Percentiles rank a stretch among this genome's conserved stretches.
phyloP scores from a whole-genome alignment of 2,888 invertebrate genomes.

The Orthonychiurus folsomi region DNA sequence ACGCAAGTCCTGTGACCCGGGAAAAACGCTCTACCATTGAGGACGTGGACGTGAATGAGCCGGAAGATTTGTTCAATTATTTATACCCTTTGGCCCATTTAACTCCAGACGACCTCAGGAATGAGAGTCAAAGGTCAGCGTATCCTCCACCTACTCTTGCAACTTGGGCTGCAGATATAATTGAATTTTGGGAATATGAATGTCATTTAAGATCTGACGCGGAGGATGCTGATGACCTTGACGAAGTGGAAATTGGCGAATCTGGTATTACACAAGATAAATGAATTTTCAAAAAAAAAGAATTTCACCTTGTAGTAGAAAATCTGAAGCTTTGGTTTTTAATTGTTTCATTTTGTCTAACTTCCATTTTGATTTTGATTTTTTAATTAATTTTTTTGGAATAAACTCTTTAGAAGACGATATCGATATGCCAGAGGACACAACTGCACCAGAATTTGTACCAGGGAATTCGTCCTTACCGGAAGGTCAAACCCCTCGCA shows the following conservation, averaged over 20 bases:
- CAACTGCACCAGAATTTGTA: too few species aligned
- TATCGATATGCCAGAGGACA: too few species aligned
- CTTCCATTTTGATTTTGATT: not conserved
- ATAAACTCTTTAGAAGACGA: too few species aligned
- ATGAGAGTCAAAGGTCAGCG: constrained; percentile 8
- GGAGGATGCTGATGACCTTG: not conserved
- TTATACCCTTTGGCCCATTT: constrained; percentile 32
- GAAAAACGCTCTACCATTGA: constrained; percentile 11
- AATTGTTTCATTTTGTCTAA: not conserved
- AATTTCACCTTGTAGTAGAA: too few species aligned
- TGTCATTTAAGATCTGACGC: constrained; percentile 14
- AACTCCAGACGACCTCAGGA: constrained; percentile 13
- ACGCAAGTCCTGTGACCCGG: constrained; percentile 7
- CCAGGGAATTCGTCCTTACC: too few species aligned
- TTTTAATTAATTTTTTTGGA: too few species aligned
- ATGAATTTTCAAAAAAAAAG: too few species aligned
- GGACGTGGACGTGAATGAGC: constrained; percentile 20
- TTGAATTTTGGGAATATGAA: constrained; percentile 30
- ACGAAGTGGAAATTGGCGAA: constrained; percentile 6
- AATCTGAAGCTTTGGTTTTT: not conserved
- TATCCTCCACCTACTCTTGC: constrained; percentile 16
- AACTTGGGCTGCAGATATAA: constrained; percentile 25
- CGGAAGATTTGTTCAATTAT: constrained; percentile 30
- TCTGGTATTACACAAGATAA: not conserved
- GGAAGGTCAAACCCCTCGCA: too few species aligned